phyloP scores from a whole-genome alignment of 2,797 vertebrate species.

The Knipowitschia caucasica region DNA sequence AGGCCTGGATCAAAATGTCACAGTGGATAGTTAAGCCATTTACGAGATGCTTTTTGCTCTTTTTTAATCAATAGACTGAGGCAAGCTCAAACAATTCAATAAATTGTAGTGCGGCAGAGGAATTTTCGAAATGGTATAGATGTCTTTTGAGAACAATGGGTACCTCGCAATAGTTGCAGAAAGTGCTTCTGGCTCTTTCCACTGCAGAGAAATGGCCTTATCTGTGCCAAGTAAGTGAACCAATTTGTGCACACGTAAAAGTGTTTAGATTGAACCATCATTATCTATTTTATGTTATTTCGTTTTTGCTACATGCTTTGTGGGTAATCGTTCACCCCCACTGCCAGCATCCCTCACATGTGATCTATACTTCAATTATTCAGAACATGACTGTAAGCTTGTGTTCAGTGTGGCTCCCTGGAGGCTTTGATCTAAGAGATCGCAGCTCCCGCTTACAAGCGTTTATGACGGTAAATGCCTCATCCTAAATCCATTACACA shows the following conservation, averaged over 20 bases:
- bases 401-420: conserved; percentile 5
- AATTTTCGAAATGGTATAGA: conserved; percentile 7
- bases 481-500: not conserved
- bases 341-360: not conserved
- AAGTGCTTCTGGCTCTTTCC: conserved; percentile 23
- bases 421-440: conserved; percentile 4
- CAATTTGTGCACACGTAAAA: not conserved
- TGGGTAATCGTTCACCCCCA: conserved; percentile 1
- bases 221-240: not conserved
- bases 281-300: not conserved
- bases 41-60: conserved; percentile 10
- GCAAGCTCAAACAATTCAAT: conserved; percentile 4
- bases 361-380: conserved; percentile 15
- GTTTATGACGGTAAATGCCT: not conserved
- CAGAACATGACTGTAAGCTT: conserved; percentile 13
- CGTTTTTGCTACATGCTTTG: not conserved
- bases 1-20: conserved; percentile 5
- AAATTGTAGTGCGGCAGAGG: conserved; percentile 9
- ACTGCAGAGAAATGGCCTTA: not conserved
- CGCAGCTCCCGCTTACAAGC: conserved; percentile 3
- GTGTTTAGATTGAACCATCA: not conserved
- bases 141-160: conserved; percentile 13
- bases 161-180: conserved; percentile 15
- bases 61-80: conserved; percentile 12
- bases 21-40: conserved; percentile 4